Conservation (phyloP, 2,797 vertebrate species). For the Nasua narica region DNA sequence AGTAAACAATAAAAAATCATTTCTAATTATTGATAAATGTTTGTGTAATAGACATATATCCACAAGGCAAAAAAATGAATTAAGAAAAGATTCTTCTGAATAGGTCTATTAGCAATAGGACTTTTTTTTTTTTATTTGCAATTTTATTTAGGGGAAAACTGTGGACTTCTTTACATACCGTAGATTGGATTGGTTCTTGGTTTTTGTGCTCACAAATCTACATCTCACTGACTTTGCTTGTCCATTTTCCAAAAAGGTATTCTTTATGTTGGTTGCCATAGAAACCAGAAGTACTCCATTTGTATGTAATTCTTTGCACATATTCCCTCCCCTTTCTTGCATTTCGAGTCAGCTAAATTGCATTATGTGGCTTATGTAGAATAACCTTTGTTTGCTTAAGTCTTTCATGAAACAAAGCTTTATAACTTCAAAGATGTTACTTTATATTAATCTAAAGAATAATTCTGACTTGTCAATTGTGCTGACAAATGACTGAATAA, state of each 20-base stretch:
- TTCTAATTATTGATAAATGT: slow-evolving; percentile 40
- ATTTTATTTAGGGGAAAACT: neutral
- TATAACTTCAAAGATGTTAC: neutral
- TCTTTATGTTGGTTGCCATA: slow-evolving; percentile 76
- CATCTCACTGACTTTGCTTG: slow-evolving; percentile 66
- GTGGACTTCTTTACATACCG: neutral
- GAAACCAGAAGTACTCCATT: slow-evolving; percentile 73
- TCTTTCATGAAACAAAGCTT: slow-evolving; percentile 38
- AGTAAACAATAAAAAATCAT: neutral
- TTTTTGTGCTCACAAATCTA: slow-evolving; percentile 72
- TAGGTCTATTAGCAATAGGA: neutral
- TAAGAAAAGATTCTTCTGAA: neutral
- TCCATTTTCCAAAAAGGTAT: slow-evolving; percentile 70
- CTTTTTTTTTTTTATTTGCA: neutral
- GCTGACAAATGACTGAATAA: slow-evolving; percentile 21
- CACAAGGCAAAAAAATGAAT: neutral
- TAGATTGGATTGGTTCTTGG: slow-evolving; percentile 20
- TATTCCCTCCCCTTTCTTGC: slow-evolving; percentile 38
- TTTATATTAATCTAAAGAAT: slow-evolving; percentile 49
- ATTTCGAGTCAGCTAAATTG: slow-evolving; percentile 52
- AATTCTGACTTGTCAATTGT: slow-evolving; percentile 50
- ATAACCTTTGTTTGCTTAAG: slow-evolving; percentile 20
- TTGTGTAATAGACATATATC: slow-evolving; percentile 13
- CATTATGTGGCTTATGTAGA: slow-evolving; percentile 35
- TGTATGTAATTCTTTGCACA: slow-evolving; percentile 40